Conservation (phyloP, 2,797 vertebrate species). For the Oryzias dopingdopingensis region DNA sequence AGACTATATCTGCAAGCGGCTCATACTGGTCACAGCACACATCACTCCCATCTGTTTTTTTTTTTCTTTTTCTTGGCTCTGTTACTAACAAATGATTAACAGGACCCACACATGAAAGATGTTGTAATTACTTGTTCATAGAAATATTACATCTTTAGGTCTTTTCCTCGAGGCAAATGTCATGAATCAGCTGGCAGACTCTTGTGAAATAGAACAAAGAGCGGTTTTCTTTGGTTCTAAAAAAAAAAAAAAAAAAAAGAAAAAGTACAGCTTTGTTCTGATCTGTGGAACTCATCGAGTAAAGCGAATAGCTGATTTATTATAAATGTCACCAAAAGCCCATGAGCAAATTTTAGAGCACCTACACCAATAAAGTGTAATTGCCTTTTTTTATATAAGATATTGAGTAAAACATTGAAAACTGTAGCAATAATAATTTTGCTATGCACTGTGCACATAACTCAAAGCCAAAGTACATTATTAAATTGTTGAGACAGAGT, state of each 20-base stretch:
- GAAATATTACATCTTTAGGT: constrained; percentile 47
- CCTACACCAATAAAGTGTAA: constrained; percentile 1
- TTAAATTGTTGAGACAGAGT: neutral
- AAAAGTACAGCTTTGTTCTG: constrained; percentile 32
- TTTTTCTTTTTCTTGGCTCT: constrained; percentile 2
- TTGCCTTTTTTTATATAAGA: neutral
- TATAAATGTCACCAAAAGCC: constrained; percentile 48
- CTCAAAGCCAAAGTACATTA: constrained; percentile 2
- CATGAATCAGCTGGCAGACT: constrained; percentile 18
- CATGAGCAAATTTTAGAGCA: constrained; percentile 31
- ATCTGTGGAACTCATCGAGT: constrained; percentile 24
- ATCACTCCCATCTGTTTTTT: constrained; percentile 17
- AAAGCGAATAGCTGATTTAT: constrained; percentile 36
- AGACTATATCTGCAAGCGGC: constrained; percentile 50
- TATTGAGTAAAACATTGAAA: no score
- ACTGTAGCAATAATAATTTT: neutral
- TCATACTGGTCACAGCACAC: constrained; percentile 35
- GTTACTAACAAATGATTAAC: constrained; percentile 28
- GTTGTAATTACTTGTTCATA: constrained; percentile 53
- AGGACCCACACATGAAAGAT: constrained; percentile 35
- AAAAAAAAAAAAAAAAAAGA: constrained; percentile 18
- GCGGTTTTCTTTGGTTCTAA: constrained; percentile 12
- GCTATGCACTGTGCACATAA: neutral
- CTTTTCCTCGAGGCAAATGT: constrained; percentile 36
- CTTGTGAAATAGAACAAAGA: constrained; percentile 28